Percentiles rank a stretch among this genome's conserved stretches.
Conservation (phyloP, 2,888 invertebrate genomes). For the Allacma fusca region DNA sequence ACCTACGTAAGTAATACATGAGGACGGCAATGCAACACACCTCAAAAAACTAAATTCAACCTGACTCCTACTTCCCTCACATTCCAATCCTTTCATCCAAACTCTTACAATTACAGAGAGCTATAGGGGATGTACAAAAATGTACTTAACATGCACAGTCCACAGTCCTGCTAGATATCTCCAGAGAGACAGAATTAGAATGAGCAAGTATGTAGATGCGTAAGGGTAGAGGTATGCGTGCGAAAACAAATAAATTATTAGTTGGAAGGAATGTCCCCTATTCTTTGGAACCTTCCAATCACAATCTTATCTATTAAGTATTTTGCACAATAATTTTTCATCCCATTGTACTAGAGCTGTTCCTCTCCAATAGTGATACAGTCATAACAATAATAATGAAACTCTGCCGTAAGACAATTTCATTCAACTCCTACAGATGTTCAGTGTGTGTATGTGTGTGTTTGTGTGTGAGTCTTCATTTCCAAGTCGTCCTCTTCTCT, state of each 20-base stretch:
- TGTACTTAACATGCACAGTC: no score
- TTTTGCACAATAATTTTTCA: not conserved
- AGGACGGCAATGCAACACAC: not conserved
- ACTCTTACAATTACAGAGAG: not conserved
- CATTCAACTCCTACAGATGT: no score
- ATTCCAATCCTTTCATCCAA: not conserved
- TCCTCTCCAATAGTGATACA: not conserved
- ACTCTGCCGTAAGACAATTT: no score
- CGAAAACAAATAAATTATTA: conserved; percentile 2
- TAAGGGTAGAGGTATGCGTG: not conserved
- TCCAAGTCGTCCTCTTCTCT: no score
- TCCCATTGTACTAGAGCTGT: conserved; percentile 14
- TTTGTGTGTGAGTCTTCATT: no score
- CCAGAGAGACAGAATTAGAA: not conserved
- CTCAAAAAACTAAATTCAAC: not conserved
- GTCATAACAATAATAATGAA: no score
- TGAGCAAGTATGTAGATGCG: no score
- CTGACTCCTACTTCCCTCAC: not conserved
- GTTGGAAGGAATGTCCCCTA: not conserved
- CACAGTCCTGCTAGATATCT: no score
- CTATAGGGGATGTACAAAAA: no score
- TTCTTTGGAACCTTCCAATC: no score
- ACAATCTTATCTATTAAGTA: no score
- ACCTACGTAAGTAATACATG: conserved; percentile 18
- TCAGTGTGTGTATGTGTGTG: no score